Percentiles rank a stretch among this genome's conserved stretches.
Conservation (phyloP, 2,113 vertebrate species). For the Echinops telfairi region DNA sequence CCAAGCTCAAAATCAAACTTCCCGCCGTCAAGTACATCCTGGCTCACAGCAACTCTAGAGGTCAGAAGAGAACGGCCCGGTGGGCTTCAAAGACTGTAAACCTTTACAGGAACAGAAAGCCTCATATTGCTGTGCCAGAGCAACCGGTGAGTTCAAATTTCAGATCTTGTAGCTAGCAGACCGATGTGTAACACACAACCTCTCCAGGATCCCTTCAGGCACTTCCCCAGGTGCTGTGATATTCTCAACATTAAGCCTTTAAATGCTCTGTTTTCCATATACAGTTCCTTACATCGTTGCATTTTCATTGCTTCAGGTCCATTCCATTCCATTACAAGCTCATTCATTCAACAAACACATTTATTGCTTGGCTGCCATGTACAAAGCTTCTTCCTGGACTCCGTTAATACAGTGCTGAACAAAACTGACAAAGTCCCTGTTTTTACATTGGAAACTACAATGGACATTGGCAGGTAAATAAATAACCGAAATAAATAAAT, state of each 20-base stretch:
- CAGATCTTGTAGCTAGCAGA: no score
- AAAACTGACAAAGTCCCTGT: background rate
- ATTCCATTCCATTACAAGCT: background rate
- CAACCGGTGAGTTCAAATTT: no score
- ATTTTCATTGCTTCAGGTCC: background rate
- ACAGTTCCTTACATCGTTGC: background rate
- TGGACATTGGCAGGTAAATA: background rate
- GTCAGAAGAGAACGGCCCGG: no score
- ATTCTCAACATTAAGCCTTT: background rate
- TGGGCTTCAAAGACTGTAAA: no score
- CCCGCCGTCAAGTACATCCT: no score
- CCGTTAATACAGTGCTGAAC: background rate
- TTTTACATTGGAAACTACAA: background rate
- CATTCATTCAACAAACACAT: background rate
- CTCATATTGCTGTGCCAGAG: no score
- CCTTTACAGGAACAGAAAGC: no score
- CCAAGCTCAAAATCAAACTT: no score
- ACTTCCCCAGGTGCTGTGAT: background rate
- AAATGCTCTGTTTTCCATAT: background rate
- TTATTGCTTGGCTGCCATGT: background rate
- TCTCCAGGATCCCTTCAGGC: no score
- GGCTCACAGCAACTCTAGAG: no score
- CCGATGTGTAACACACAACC: no score
- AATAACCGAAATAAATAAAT: background rate
- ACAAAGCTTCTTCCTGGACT: background rate